A percentile compares a stretch with the other conserved stretches of the same genome.
Evolutionary conservation across 2,113 vertebrate species (phyloP).

Genomic region (Riparia riparia): DNA sequence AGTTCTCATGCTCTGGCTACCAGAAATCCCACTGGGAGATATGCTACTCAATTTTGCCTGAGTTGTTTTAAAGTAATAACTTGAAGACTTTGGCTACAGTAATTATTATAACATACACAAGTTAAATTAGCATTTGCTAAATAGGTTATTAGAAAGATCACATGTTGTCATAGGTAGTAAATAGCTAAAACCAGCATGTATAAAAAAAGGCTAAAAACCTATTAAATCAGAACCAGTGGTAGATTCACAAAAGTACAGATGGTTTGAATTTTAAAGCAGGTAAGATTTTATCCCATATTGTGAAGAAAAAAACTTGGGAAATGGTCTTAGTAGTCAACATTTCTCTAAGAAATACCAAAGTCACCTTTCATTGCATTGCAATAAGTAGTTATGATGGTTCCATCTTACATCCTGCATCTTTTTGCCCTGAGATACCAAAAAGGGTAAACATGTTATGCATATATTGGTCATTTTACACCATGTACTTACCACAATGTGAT

Average conservation of each 20-base stretch:
- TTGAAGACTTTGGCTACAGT: background rate
- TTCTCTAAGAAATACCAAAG: constrained; percentile 64
- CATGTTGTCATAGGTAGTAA: background rate
- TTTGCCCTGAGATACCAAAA: background rate
- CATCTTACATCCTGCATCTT: background rate
- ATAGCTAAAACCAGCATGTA: background rate
- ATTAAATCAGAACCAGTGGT: background rate
- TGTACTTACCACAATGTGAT: background rate
- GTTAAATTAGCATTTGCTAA: constrained; percentile 2
- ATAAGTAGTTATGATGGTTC: background rate
- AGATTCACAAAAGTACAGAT: background rate
- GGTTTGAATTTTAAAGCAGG: background rate
- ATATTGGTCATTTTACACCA: background rate
- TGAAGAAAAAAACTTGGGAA: background rate
- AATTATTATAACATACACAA: background rate
- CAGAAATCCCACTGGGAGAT: background rate
- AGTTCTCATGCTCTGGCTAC: background rate
- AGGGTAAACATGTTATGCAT: background rate
- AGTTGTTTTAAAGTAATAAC: background rate
- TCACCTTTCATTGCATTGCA: constrained; percentile 53
- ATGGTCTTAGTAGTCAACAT: background rate
- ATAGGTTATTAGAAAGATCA: background rate
- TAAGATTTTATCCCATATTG: background rate
- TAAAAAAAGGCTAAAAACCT: background rate
- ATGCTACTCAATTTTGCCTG: background rate